Evolutionary conservation across 2,113 vertebrate genomes (phyloP), one percentile per base, ranked within the genome.

Genomic region (Megalops atlanticus): DNA sequence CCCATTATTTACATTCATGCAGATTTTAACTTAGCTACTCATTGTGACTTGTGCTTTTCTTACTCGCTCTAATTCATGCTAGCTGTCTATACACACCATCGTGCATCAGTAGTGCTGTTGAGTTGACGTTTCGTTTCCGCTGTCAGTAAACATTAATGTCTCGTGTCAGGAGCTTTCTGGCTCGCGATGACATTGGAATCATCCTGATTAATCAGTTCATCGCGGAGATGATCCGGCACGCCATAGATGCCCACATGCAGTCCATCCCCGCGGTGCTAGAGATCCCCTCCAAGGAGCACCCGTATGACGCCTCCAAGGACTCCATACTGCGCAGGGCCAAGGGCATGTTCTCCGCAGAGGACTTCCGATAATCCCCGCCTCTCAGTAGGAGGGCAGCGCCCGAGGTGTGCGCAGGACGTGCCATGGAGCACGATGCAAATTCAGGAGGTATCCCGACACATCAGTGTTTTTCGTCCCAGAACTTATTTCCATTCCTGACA

Each of bases 201-300:
- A 95, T 99, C 85, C 94, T 99, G 41, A 98, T 98, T 84, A 98
- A 98, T 89, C 97, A 98, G 91, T 97, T 96, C 84, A 96, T 99
- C 0, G 97, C 97, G 0, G 97, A 99, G 90, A 97, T 98, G 96
- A 97, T 98, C 79, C 96, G 97, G 1, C 97, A 98, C 0, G 97
- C 95, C 0, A 96, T 99, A 0, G 97, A 98, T 0, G 95, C 91
- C 4, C 97, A 98, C 82, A 92, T 95, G 85, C 86, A 95, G 82
- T 97, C 97, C 2, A 96, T 99, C 81, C 97, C 97, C 0, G 97
- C 97, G 0, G 96, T 98, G 33, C 88, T 99, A 84, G 97, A 99
- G 92, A 99, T 98, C 83, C 97, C 97, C 0, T 99, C 97, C 40
- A 99, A 98, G 88, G 97, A 99, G 84, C 97, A 98, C 80, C 97